Percentiles rank a stretch among this genome's conserved stretches.
phyloP scores from a whole-genome alignment of 2,888 invertebrate genomes.

The Allophyes oxyacanthae region DNA sequence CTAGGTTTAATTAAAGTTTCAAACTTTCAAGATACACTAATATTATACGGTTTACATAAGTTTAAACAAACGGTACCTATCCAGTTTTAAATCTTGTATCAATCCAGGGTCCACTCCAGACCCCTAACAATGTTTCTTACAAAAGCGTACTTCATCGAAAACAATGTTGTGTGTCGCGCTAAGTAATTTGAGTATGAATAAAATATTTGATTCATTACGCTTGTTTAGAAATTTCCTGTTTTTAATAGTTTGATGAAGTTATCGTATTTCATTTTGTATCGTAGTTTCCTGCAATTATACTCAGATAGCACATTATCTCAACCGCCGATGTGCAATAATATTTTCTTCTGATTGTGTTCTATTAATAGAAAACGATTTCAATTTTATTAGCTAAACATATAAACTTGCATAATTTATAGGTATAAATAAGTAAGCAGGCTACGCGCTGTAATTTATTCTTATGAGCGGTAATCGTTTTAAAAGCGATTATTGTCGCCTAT shows the following conservation, averaged over 20 bases:
- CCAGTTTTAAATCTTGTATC: not conserved
- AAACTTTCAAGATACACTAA: too few species aligned
- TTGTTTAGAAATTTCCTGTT: conserved; percentile 26
- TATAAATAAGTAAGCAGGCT: conserved; percentile 8
- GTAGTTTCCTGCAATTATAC: conserved; percentile 47
- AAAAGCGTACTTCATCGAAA: not conserved
- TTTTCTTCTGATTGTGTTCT: conserved; percentile 41
- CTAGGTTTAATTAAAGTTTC: too few species aligned
- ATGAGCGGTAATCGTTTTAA: conserved; percentile 13
- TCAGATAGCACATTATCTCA: conserved; percentile 45
- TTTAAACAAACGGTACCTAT: too few species aligned
- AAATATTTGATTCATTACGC: conserved; percentile 18
- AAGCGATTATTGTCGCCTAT: not conserved
- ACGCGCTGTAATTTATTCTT: conserved; percentile 24
- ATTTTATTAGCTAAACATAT: conserved; percentile 16
- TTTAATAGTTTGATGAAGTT: conserved; percentile 19
- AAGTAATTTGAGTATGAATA: not conserved
- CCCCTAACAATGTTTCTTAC: not conserved
- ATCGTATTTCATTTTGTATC: conserved; percentile 23
- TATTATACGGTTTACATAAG: too few species aligned
- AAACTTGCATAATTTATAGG: conserved; percentile 11
- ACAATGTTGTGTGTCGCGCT: not conserved
- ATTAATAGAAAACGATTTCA: conserved; percentile 37
- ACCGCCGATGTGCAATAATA: conserved; percentile 26
- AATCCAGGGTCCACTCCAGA: not conserved